Evolutionary conservation across 1,140 invertebrate species (phyloP).

Genomic region (Battus philenor): DNA sequence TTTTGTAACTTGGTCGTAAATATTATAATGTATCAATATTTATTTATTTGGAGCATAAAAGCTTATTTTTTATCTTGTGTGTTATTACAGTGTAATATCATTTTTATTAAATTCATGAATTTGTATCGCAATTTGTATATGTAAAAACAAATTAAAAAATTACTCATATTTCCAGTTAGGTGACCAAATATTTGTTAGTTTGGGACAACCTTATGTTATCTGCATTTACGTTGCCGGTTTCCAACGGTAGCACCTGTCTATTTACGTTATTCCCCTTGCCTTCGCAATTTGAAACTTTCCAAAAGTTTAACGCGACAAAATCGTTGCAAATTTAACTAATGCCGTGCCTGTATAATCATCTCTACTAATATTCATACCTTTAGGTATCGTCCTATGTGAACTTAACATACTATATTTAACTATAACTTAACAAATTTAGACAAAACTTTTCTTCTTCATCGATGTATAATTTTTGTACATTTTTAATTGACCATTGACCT

Average conservation of each 20-base stretch:
- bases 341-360: conserved; percentile 20
- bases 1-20: background rate
- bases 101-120: no score
- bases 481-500: no score
- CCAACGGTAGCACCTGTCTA: conserved; percentile 30
- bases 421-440: background rate
- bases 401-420: background rate
- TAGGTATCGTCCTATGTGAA: background rate
- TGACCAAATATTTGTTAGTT: background rate
- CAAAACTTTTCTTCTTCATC: no score
- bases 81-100: no score
- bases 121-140: no score
- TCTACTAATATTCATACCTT: background rate
- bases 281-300: conserved; percentile 55
- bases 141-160: no score
- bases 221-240: conserved; percentile 17
- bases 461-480: no score
- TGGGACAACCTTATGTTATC: background rate
- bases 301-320: conserved; percentile 44
- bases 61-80: no score
- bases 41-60: background rate
- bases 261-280: conserved; percentile 44
- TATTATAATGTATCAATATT: background rate
- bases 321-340: conserved; percentile 46
- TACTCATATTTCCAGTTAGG: no score